Evolutionary conservation across 2,888 invertebrate genomes (phyloP).

Genomic region (Heliconius erato): DNA sequence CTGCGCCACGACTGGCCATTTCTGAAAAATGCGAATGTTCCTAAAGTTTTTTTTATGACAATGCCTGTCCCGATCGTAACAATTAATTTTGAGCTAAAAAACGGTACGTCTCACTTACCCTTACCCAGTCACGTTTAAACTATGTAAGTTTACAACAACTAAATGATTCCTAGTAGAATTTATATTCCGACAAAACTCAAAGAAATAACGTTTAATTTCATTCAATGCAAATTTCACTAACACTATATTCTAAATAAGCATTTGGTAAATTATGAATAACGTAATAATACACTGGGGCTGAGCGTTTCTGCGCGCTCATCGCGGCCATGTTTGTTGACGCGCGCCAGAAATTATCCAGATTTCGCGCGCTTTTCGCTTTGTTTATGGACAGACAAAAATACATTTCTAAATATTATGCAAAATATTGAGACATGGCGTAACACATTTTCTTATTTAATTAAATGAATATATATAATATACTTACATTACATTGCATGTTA

Average conservation of each 20-base stretch:
- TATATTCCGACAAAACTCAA: not conserved
- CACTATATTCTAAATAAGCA: conserved; percentile 33
- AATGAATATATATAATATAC: not conserved
- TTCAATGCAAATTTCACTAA: conserved; percentile 26
- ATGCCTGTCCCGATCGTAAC: too few species aligned
- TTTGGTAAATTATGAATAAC: conserved; percentile 49
- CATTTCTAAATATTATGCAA: conserved; percentile 51
- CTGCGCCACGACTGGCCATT: too few species aligned
- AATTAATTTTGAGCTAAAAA: too few species aligned
- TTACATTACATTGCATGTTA: not conserved
- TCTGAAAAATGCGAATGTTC: too few species aligned
- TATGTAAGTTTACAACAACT: not conserved
- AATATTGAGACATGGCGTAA: conserved; percentile 1
- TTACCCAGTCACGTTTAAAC: not conserved
- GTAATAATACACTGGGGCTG: conserved; percentile 50
- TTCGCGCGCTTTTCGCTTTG: conserved; percentile 70
- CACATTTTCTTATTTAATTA: not conserved
- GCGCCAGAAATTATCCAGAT: conserved; percentile 82
- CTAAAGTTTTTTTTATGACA: too few species aligned
- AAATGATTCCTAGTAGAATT: not conserved
- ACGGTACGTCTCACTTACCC: not conserved
- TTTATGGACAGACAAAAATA: conserved; percentile 69
- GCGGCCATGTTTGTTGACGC: conserved; percentile 53
- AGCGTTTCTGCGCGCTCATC: conserved; percentile 66
- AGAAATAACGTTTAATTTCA: conserved; percentile 27